Conservation (phyloP, 2,888 invertebrate genomes). For the Torymus aiolomorphi region DNA sequence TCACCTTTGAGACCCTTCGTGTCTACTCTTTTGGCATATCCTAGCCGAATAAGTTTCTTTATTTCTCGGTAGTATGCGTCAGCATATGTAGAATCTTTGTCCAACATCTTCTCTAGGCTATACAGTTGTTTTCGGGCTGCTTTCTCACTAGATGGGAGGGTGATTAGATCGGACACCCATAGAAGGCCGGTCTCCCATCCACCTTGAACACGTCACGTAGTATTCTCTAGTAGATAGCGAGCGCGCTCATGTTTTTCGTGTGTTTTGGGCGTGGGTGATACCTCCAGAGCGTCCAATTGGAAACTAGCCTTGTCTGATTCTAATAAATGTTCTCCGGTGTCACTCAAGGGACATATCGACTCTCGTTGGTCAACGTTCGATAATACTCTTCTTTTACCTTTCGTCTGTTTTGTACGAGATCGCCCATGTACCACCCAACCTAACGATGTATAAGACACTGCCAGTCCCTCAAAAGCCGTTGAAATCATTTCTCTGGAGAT, state of each 20-base stretch:
- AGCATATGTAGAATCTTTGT: conserved; percentile 12
- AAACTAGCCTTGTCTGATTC: neutral
- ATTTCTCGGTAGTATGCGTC: conserved; percentile 9
- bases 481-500: neutral
- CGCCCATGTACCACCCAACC: conserved; percentile 1
- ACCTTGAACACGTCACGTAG: neutral
- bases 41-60: neutral
- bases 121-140: conserved; percentile 1
- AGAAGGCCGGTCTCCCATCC: neutral
- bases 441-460: neutral
- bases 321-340: neutral
- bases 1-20: neutral
- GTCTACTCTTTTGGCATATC: neutral
- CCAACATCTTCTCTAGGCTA: conserved; percentile 31
- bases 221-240: neutral
- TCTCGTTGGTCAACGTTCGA: neutral
- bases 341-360: neutral
- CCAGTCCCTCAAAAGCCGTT: neutral
- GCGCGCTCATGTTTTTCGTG: neutral
- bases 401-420: neutral
- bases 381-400: neutral
- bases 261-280: neutral
- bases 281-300: neutral
- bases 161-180: neutral
- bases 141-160: neutral